Evolutionary conservation across 92 coral and sea anemone species (phyloP), one percentile per base, ranked within the genome.

Genomic region (Meandrina meandrites): DNA sequence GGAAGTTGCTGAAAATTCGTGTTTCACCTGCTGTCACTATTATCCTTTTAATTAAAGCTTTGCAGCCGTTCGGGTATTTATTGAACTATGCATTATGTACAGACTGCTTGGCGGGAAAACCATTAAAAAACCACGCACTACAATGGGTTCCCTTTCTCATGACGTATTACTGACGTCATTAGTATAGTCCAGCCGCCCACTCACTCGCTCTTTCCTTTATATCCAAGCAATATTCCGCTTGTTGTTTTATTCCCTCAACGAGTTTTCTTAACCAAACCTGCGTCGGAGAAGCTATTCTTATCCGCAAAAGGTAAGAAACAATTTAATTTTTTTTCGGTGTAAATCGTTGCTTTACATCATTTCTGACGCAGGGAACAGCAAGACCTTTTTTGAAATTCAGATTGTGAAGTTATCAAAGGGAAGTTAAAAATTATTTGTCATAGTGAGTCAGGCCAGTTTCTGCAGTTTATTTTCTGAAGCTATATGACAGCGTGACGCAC

Each of bases 161-260:
- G 76, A 24, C 48, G 84, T 81, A 62, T 1, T 12, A 45, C 19
- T 64, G 60, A 81, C 85, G 85, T 81, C 85, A 81, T 1, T 13
- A 32, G 16, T 27, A 45, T 73, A 36, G 36, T 34, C 48, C 78
- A 12, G 35, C 48, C 78, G 28, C 78, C 78, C 78, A 73, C 78
- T 47, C 48, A 1, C 30, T 34, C 48, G 47, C 7, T 21, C 17
- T 72, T 69, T 34, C 19, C 42, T 21, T 31, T 73, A 73, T 18
- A 35, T 36, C 50, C 50, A 18, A 6, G 19, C 27, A 8, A 35
- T 34, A 40, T 40, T 73, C 18, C 24, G 28, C 24, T 22, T 73
- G 11, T 73, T 73, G 19, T 73, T 36, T 73, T 73, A 5, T 36
- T 73, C 51, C 14, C 48, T 73, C 78, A 22, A 35, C 48, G 0